Evolutionary conservation across 2,113 vertebrate species (phyloP), one percentile per base, ranked within the genome.

Genomic region (Oncorhynchus kisutch): DNA sequence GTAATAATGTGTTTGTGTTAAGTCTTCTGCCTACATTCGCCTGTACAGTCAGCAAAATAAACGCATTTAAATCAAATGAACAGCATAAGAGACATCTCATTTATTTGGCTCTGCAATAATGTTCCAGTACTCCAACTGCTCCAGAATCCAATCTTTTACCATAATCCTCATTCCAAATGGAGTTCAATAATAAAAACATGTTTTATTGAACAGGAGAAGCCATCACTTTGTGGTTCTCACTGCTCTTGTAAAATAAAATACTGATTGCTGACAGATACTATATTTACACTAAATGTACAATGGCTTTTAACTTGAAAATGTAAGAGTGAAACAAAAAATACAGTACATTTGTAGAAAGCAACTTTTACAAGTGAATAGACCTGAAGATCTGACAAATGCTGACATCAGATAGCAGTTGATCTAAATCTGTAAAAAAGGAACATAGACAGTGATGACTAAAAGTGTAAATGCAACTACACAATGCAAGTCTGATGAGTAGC

Each of bases 241-340:
- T 85, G 81, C 82, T 76, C 73, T 81, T 81, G 25, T 82, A 72
- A 78, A 86, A 73, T 76, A 60, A 48, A 27, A 59, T 54, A 25
- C 75, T 73, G n/a, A 60, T 34, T 66, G 82, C 4, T 54, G 64
- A 78, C 80, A 60, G 57, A 75, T 76, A 78, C 71, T 75, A 72
- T 81, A 85, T 86, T 57, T 82, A 89, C 84, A 87, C 74, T 77
- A 45, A 45, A 9, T 45, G 79, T 80, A 87, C 80, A 82, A 81
- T 83, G 77, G 27, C 68, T 76, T 86, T 84, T 77, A 74, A 85
- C 34, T 14, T 67, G 22, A 12, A 82, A 78, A 75, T 84, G 66
- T 81, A 80, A 79, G 77, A 83, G 20, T 45, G 9, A 45, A 45
- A 45, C 39, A 45, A 45, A 45, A 45, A 45, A 45, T 65, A 25